These are phyloP conservation scores for Helogale parvula DNA, from an alignment of 2,113 vertebrate genomes.

Conservation along the genomic window DNA sequence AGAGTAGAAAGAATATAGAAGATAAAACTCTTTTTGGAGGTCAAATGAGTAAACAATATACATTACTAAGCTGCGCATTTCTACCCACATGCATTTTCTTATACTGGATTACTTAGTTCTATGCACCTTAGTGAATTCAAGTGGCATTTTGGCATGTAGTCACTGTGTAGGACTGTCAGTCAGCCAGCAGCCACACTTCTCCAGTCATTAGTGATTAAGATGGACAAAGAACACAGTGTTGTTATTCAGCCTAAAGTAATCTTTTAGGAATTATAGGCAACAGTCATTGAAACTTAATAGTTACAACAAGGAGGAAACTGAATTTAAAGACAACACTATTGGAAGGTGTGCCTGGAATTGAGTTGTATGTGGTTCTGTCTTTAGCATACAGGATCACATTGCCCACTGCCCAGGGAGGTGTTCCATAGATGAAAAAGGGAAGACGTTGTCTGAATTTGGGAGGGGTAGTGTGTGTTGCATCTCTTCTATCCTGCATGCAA, in stretches of 20 bases:
- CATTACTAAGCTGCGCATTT: not conserved
- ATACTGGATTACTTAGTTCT: not conserved
- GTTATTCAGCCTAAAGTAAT: constrained; percentile 29
- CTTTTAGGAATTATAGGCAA: not conserved
- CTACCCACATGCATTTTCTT: not conserved
- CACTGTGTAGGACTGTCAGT: not conserved
- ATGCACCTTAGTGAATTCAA: not conserved
- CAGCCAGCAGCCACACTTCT: not conserved
- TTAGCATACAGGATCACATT: not conserved
- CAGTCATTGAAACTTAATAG: not conserved
- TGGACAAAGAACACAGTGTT: not conserved
- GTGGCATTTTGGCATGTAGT: not conserved
- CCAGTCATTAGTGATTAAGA: not conserved
- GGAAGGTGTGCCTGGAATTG: not conserved
- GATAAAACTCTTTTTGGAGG: not conserved
- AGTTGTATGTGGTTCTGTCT: not conserved
- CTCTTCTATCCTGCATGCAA: not conserved
- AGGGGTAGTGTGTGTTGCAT: not conserved
- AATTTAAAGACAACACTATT: not conserved
- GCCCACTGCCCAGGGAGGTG: not conserved
- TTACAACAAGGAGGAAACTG: not conserved
- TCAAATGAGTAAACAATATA: not conserved
- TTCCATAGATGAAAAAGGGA: not conserved
- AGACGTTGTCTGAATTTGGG: not conserved
- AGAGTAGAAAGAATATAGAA: not conserved